phyloP scores from a whole-genome alignment of 2,797 vertebrate species.

The Hylomyscus alleni region DNA sequence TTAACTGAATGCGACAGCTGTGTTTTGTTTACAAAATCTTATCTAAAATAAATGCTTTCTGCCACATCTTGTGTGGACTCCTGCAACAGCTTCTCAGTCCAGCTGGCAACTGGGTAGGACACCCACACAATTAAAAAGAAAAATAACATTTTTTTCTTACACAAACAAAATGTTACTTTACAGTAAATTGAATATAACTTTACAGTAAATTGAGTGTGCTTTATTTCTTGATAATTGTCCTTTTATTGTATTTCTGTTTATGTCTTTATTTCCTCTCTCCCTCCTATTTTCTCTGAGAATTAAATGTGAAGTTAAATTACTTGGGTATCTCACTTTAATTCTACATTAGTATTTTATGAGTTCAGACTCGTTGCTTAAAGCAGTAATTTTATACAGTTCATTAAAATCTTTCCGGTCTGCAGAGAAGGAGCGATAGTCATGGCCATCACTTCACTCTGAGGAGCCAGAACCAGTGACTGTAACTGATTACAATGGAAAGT shows the following conservation, averaged over 20 bases:
- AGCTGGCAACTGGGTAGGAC: slow-evolving; percentile 53
- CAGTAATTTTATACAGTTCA: slow-evolving; percentile 1
- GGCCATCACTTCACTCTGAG: slow-evolving; percentile 15
- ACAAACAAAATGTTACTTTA: slow-evolving; percentile 2
- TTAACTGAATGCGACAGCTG: slow-evolving; percentile 68
- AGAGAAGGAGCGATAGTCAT: background rate
- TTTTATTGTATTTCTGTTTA: background rate
- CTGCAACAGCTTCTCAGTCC: slow-evolving; percentile 31
- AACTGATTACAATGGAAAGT: background rate
- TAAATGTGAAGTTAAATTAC: background rate
- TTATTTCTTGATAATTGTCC: slow-evolving; percentile 33
- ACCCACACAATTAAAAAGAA: slow-evolving; percentile 54
- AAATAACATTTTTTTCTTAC: slow-evolving; percentile 25
- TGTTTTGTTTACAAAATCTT: slow-evolving; percentile 72
- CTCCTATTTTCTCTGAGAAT: slow-evolving; percentile 51
- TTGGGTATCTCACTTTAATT: background rate
- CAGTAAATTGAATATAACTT: slow-evolving; percentile 13
- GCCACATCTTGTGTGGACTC: slow-evolving; percentile 24
- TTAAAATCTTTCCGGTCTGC: background rate
- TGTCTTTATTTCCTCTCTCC: background rate
- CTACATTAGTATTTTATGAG: background rate
- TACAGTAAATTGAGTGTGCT: background rate
- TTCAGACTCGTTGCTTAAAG: slow-evolving; percentile 34
- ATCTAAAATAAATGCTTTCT: slow-evolving; percentile 67
- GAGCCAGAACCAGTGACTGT: background rate